Conservation (phyloP, 2,113 vertebrate genomes). For the Columba janthina region DNA sequence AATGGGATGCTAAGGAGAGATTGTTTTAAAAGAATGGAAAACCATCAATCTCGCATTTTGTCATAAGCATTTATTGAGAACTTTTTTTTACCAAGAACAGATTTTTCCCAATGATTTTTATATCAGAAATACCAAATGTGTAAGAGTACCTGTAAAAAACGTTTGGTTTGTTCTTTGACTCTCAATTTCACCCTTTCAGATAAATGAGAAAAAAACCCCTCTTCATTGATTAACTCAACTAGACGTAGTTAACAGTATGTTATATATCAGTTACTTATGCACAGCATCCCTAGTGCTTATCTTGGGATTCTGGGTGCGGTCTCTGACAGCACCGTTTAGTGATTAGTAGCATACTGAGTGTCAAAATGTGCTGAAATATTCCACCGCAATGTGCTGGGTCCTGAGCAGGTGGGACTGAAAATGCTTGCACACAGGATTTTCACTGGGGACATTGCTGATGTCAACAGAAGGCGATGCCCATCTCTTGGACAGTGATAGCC, state of each 20-base stretch:
- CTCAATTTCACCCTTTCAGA: background rate
- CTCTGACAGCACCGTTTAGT: background rate
- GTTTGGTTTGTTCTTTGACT: background rate
- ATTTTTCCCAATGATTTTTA: background rate
- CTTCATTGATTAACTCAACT: background rate
- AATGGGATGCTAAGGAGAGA: background rate
- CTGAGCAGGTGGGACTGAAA: constrained; percentile 29
- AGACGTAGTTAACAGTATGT: background rate
- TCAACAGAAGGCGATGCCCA: background rate
- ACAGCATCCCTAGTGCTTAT: background rate
- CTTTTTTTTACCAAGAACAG: background rate
- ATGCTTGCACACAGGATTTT: background rate
- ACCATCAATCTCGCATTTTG: background rate
- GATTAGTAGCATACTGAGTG: background rate
- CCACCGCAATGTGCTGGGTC: background rate
- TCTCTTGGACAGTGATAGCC: background rate
- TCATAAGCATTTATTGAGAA: background rate
- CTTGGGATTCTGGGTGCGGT: background rate
- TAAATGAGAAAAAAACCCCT: background rate
- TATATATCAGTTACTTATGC: background rate
- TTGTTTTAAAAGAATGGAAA: background rate
- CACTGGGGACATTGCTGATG: constrained; percentile 34
- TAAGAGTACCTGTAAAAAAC: background rate
- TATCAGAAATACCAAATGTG: background rate
- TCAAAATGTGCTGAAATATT: background rate